phyloP scores from a whole-genome alignment of 2,797 vertebrate genomes.

The Coccyzus lansbergi region DNA sequence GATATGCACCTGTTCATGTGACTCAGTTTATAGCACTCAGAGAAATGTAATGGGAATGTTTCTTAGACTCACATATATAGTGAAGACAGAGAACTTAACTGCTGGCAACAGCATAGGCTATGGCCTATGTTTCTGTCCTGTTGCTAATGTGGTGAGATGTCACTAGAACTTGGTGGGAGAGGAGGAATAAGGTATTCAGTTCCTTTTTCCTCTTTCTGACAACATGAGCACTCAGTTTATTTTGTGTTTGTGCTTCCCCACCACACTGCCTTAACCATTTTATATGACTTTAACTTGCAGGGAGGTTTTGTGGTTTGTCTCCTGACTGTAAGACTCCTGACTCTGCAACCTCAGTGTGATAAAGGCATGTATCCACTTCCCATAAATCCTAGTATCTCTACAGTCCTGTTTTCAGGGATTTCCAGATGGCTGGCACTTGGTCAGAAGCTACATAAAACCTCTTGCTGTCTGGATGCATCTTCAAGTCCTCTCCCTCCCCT shows the following conservation, averaged over 20 bases:
- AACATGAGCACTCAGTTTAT: not conserved
- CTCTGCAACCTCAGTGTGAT: not conserved
- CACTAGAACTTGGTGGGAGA: not conserved
- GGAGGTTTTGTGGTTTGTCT: not conserved
- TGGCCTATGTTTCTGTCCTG: not conserved
- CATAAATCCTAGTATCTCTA: not conserved
- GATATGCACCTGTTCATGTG: not conserved
- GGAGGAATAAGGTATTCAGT: not conserved
- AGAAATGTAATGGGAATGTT: not conserved
- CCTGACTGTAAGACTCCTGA: not conserved
- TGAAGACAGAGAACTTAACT: not conserved
- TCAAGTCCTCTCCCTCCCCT: not conserved
- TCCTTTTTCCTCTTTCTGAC: not conserved
- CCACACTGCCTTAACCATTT: not conserved
- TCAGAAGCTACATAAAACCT: not conserved
- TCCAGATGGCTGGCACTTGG: not conserved
- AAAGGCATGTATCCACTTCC: not conserved
- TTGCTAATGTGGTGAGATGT: not conserved
- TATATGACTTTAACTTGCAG: not conserved
- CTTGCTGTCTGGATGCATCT: not conserved
- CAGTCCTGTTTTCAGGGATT: not conserved
- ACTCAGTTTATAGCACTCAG: not conserved
- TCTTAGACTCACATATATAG: accelerated
- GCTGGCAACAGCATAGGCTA: not conserved
- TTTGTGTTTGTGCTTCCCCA: not conserved